Percentiles rank a stretch among this genome's conserved stretches.
These are phyloP conservation scores for Zootermopsis nevadensis DNA, from an alignment of 2,888 invertebrate species.

Conservation along the genomic window DNA sequence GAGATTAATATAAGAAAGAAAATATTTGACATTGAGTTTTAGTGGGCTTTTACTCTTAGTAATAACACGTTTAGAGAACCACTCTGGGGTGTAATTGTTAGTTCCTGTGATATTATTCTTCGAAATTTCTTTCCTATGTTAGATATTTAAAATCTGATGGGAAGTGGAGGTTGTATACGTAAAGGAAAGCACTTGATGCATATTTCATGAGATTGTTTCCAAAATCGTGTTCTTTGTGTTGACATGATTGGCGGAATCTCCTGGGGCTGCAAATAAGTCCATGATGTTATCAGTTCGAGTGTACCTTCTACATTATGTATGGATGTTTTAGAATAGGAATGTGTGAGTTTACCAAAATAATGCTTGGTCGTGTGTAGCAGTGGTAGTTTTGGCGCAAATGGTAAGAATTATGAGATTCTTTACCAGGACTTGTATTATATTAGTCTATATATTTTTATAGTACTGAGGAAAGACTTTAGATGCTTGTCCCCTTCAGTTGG, in stretches of 20 bases:
- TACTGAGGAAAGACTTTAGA: no score
- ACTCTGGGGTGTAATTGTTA: no score
- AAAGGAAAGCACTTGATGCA: not conserved
- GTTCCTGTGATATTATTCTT: not conserved
- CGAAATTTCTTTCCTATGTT: not conserved
- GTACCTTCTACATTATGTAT: constrained; percentile 26
- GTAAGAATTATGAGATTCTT: not conserved
- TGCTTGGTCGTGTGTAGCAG: not conserved
- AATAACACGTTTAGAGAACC: no score
- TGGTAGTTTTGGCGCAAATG: not conserved
- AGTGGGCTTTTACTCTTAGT: no score
- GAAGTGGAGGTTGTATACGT: not conserved
- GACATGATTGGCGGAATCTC: constrained; percentile 31
- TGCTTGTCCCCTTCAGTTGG: no score
- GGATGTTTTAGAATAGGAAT: constrained; percentile 29
- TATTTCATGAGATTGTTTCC: constrained; percentile 25
- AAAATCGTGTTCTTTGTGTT: constrained; percentile 26
- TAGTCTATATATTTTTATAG: no score
- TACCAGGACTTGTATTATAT: no score
- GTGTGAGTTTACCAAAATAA: constrained; percentile 6
- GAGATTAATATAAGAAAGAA: no score
- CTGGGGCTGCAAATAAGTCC: not conserved
- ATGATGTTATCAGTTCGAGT: constrained; percentile 15
- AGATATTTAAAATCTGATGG: constrained; percentile 1
- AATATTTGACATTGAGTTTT: no score